Conservation (phyloP, 30 jellyfish, hydroid and myxozoan species). For the Aurelia aurita complex sp. Pacific region DNA sequence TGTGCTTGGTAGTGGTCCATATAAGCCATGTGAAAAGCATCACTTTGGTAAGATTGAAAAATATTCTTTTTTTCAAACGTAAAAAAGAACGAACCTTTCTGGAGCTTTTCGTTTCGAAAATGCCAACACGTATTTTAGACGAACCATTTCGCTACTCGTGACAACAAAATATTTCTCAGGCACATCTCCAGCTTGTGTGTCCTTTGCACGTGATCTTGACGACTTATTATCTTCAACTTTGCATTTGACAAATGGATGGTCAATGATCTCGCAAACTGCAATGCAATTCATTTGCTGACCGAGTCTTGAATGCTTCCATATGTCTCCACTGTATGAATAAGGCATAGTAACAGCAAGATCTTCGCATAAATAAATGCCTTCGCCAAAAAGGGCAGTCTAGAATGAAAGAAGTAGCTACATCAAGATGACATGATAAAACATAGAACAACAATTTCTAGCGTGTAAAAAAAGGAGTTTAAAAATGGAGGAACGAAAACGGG, state of each 20-base stretch:
- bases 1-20: no score
- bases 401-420: neutral
- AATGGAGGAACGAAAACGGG: no score
- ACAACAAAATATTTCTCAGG: constrained; percentile 93
- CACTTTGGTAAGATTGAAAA: no score
- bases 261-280: constrained; percentile 89
- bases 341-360: constrained; percentile 95
- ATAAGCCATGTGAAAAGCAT: no score
- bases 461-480: no score
- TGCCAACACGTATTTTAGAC: constrained; percentile 73
- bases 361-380: constrained; percentile 84
- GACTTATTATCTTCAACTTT: constrained; percentile 32
- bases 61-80: no score
- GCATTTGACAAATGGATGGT: constrained; percentile 94
- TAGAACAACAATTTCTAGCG: no score
- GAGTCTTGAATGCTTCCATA: constrained; percentile 83
- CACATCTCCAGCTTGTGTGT: constrained; percentile 91
- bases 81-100: constrained; percentile 33
- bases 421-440: neutral
- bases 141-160: constrained; percentile 89
- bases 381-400: constrained; percentile 94
- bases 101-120: constrained; percentile 25
- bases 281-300: constrained; percentile 86
- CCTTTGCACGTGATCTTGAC: constrained; percentile 80
- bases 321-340: constrained; percentile 65